Percentiles rank a stretch among this genome's conserved stretches.
phyloP scores from a whole-genome alignment of 2,113 vertebrate species.

The Antechinus stuartii region DNA sequence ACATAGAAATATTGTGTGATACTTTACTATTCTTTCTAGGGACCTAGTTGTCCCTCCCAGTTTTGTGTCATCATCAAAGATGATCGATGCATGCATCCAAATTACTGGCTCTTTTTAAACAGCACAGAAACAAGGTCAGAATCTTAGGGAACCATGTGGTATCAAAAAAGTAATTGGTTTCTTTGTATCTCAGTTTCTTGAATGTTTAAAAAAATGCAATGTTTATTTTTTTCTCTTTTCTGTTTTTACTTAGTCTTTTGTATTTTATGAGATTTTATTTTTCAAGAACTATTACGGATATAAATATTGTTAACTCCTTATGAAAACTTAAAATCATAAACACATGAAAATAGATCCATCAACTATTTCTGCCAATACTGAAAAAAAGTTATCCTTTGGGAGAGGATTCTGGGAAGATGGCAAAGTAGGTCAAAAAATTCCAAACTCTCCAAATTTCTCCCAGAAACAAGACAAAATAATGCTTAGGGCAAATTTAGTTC shows the following conservation, averaged over 20 bases:
- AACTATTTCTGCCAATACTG: neutral
- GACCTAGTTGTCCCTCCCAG: neutral
- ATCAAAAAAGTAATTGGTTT: neutral
- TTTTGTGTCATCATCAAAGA: neutral
- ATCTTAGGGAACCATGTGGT: neutral
- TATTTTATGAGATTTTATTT: neutral
- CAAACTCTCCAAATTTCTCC: no score
- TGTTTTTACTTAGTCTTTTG: neutral
- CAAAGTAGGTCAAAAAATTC: no score
- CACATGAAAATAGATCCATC: constrained; percentile 31
- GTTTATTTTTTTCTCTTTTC: neutral
- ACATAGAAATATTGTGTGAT: neutral
- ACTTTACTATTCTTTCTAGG: neutral
- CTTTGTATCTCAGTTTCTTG: neutral
- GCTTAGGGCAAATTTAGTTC: no score
- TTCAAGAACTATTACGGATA: neutral
- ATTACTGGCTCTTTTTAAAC: neutral
- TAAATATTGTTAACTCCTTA: neutral
- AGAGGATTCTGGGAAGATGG: no score
- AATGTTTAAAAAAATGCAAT: neutral
- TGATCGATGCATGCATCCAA: neutral
- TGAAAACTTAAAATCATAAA: constrained; percentile 53
- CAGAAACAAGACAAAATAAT: no score
- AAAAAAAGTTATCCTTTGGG: constrained; percentile 33
- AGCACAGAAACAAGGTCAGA: neutral